phyloP scores from a whole-genome alignment of 2,888 invertebrate species.

The Latheticus oryzae region DNA sequence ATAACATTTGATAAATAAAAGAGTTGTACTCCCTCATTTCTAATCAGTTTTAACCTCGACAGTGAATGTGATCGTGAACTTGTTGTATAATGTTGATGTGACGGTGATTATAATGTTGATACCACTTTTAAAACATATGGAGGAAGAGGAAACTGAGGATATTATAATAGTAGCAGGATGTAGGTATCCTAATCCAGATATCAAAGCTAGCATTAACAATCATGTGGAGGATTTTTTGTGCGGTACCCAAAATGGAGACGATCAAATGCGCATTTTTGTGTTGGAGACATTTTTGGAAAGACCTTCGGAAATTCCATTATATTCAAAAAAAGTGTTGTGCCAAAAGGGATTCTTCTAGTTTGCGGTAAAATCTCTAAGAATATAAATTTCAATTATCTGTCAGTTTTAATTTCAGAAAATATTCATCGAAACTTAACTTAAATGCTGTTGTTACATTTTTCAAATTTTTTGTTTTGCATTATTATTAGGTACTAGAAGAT shows the following conservation, averaged over 20 bases:
- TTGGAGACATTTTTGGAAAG: background rate
- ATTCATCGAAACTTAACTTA: no score
- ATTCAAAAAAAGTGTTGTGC: background rate
- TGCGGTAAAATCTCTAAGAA: no score
- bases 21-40: conserved; percentile 40
- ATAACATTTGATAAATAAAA: conserved; percentile 46
- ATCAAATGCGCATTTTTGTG: background rate
- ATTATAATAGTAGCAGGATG: conserved; percentile 2
- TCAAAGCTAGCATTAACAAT: no score
- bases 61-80: conserved; percentile 48
- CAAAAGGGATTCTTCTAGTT: no score
- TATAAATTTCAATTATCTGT: no score
- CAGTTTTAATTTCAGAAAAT: no score
- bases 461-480: no score
- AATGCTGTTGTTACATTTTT: no score
- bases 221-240: no score
- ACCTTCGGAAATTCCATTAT: background rate
- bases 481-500: no score
- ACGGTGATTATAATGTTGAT: conserved; percentile 16
- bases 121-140: conserved; percentile 32
- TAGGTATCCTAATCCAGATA: no score
- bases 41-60: conserved; percentile 49
- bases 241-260: background rate
- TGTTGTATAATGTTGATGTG: conserved; percentile 9
- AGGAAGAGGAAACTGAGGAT: conserved; percentile 33